Evolutionary conservation across 1,140 invertebrate species (phyloP).

Genomic region (Callitettix versicolor): DNA sequence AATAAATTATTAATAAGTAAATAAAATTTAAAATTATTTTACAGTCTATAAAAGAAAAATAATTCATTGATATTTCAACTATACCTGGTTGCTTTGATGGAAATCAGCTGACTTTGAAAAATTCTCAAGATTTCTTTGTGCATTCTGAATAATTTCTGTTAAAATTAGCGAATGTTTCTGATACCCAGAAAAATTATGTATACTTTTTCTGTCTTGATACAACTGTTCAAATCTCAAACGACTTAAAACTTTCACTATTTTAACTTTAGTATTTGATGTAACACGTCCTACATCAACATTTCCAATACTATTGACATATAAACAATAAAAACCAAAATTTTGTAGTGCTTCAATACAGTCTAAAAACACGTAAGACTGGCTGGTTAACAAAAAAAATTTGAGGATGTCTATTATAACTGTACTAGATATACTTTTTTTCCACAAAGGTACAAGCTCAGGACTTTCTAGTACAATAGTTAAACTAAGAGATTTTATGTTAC

Average conservation of each 20-base stretch:
- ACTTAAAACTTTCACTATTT: conserved; percentile 9
- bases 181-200: background rate
- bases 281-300: conserved; percentile 13
- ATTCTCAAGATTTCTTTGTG: too few relatives aligned
- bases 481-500: conserved; percentile 7
- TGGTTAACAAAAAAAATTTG: conserved; percentile 18
- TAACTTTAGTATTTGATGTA: conserved; percentile 8
- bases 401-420: conserved; percentile 15
- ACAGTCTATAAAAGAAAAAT: too few relatives aligned
- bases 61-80: background rate
- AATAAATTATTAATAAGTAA: background rate
- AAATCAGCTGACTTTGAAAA: background rate
- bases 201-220: background rate
- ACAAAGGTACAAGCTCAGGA: conserved; percentile 3
- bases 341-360: background rate
- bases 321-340: conserved; percentile 7
- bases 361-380: conserved; percentile 3
- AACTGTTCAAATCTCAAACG: conserved; percentile 11
- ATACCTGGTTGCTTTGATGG: background rate
- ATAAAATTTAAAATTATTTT: background rate
- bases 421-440: conserved; percentile 5
- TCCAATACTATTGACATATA: conserved; percentile 10
- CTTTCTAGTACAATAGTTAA: conserved; percentile 13
- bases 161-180: background rate
- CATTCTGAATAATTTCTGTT: too few relatives aligned